Base-by-base conservation (phyloP, 2,888 invertebrate genomes). In the Aporophyla nigra region DNA sequence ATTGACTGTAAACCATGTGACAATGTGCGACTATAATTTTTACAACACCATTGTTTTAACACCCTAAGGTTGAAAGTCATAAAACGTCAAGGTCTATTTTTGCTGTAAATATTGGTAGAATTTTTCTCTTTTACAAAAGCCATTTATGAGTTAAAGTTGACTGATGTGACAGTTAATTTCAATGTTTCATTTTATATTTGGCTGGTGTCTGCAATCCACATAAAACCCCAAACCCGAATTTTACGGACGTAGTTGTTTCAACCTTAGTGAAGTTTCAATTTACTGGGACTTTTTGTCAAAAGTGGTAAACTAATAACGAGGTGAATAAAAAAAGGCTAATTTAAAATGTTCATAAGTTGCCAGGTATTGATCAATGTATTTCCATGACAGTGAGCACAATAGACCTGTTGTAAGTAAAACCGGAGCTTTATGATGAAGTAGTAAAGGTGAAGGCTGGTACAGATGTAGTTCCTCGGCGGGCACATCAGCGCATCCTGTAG, bases 401-500 rank as follows among this genome's bases (percentile, higher is more conserved):
- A 77, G 53, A 61, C 43, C 51, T 68, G 51, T 14, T 62, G 62
- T 27, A 58, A 27, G 12, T n/a, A 9, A n/a, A 56, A 43, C 51
- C 16, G 19, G 74, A 65, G 66, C 61, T n/a, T 56, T 63, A 27
- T 46, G 14, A 24, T 72, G 16, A 61, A 62, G 49, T 66, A 75
- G 81, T 80, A 63, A 68, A 40, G 53, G 24, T 65, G 83, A 83
- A 87, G 87, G 87, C 87, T 82, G 81, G 76, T 62, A 62, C 76
- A 10, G 69, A n/a, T 69, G 54, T 59, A 27, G 74, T 62, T 75
- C 63, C n/a, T 61, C 82, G 49, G 33, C 14, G 56, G 0, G 54
- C 54, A 9, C 49, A 76, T 98, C 98, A 99, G 95, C 99, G 99
- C 99, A 99, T 99, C 89, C 99, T 97, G 93, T 99, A 99, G 91